These are phyloP conservation scores for Valencia hispanica DNA, from an alignment of 2,797 vertebrate species.

Conservation along the genomic window DNA sequence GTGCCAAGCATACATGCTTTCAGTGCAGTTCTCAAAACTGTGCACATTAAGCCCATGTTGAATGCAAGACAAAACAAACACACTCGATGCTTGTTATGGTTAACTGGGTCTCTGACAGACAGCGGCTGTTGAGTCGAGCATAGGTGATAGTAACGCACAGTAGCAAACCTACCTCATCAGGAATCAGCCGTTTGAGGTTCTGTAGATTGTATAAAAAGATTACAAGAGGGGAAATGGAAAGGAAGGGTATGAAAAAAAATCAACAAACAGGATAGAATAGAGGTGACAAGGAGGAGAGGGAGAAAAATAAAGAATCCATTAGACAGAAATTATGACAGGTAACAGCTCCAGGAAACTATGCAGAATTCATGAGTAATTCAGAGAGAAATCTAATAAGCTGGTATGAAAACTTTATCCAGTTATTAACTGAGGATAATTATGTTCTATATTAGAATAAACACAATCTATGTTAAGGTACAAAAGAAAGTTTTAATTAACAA, in stretches of 20 bases:
- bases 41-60: slow-evolving; percentile 24
- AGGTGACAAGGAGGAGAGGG: slow-evolving; percentile 21
- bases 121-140: slow-evolving; percentile 22
- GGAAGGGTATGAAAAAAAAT: slow-evolving; percentile 17
- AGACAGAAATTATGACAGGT: slow-evolving; percentile 44
- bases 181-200: slow-evolving; percentile 81
- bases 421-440: slow-evolving; percentile 12
- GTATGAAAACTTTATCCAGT: not conserved
- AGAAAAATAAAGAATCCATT: slow-evolving; percentile 54
- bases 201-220: slow-evolving; percentile 42
- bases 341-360: slow-evolving; percentile 27
- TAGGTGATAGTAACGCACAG: slow-evolving; percentile 5
- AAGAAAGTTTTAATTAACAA: slow-evolving; percentile 2
- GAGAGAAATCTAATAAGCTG: slow-evolving; percentile 19
- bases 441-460: slow-evolving; percentile 13
- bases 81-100: slow-evolving; percentile 27
- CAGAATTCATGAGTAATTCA: slow-evolving; percentile 30
- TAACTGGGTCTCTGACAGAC: slow-evolving; percentile 35
- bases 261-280: slow-evolving; percentile 13
- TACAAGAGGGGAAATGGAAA: slow-evolving; percentile 8
- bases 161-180: slow-evolving; percentile 78
- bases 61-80: slow-evolving; percentile 34
- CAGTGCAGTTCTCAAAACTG: slow-evolving; percentile 25
- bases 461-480: not conserved
- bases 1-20: slow-evolving; percentile 25